phyloP scores from a whole-genome alignment of 2,797 vertebrate species.

The Malacoraja senta region DNA sequence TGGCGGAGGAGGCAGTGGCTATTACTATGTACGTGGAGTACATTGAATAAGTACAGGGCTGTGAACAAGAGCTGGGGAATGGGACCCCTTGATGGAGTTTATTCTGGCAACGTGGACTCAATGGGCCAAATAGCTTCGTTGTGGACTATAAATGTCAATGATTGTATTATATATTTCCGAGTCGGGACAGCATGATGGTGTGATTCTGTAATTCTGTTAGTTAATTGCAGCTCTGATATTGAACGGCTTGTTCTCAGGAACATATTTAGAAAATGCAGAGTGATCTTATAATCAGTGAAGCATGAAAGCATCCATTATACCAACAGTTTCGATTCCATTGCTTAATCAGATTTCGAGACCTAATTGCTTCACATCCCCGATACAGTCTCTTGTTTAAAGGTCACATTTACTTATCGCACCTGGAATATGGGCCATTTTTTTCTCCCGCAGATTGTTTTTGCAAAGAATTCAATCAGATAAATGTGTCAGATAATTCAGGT shows the following conservation, averaged over 20 bases:
- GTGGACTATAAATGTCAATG: too few relatives aligned
- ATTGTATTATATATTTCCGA: neutral
- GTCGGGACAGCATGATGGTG: neutral
- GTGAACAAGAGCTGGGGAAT: too few relatives aligned
- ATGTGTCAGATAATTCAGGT: conserved; percentile 23
- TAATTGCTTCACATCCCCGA: neutral
- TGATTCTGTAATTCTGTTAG: neutral
- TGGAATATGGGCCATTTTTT: neutral
- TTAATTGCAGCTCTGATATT: neutral
- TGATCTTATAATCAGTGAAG: neutral
- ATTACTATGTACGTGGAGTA: too few relatives aligned
- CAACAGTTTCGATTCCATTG: neutral
- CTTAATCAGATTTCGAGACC: neutral
- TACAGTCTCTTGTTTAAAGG: neutral
- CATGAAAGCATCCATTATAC: neutral
- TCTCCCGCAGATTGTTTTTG: neutral
- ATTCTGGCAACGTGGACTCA: too few relatives aligned
- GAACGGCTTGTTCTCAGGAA: neutral
- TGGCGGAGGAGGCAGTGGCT: too few relatives aligned
- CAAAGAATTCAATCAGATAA: conserved; percentile 20
- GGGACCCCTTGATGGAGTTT: too few relatives aligned
- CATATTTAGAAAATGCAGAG: neutral
- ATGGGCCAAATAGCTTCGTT: too few relatives aligned
- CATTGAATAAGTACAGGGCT: too few relatives aligned
- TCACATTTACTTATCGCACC: conserved; percentile 12